Evolutionary conservation across 2,797 vertebrate species (phyloP).

Genomic region (Hybognathus amarus): DNA sequence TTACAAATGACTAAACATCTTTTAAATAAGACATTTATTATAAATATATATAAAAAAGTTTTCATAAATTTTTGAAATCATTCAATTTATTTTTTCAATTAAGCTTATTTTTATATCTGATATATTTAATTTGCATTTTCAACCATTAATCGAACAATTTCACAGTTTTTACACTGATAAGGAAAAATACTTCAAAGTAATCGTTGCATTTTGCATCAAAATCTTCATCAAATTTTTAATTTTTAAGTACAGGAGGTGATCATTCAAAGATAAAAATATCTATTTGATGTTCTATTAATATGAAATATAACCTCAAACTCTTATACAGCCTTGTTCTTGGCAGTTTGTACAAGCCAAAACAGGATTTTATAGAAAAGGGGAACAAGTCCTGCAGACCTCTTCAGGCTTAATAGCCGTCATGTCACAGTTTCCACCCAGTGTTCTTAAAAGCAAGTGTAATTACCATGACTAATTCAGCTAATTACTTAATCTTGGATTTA

Average conservation of each 20-base stretch:
- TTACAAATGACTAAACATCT: not conserved
- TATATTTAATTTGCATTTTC: too few relatives aligned
- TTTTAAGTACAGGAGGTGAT: not conserved
- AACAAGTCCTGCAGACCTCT: slow-evolving; percentile 46
- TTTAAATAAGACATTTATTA: not conserved
- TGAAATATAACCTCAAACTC: not conserved
- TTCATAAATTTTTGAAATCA: too few relatives aligned
- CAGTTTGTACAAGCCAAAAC: slow-evolving; percentile 45
- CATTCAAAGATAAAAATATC: not conserved
- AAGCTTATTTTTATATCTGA: not conserved
- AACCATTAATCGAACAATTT: not conserved
- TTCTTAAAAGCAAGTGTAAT: slow-evolving; percentile 36
- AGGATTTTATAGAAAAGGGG: slow-evolving; percentile 44
- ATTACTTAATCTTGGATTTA: slow-evolving; percentile 33
- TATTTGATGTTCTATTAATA: not conserved
- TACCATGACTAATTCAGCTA: slow-evolving; percentile 26
- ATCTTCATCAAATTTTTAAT: not conserved
- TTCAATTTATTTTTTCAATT: not conserved
- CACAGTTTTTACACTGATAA: not conserved
- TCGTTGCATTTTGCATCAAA: not conserved
- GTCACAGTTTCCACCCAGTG: slow-evolving; percentile 38
- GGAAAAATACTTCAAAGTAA: not conserved
- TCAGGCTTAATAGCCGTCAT: slow-evolving; percentile 17
- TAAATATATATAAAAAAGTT: not conserved
- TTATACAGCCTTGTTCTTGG: not conserved